Base-by-base conservation (phyloP, 2,888 invertebrate species). In the Acrocera orbiculus region DNA sequence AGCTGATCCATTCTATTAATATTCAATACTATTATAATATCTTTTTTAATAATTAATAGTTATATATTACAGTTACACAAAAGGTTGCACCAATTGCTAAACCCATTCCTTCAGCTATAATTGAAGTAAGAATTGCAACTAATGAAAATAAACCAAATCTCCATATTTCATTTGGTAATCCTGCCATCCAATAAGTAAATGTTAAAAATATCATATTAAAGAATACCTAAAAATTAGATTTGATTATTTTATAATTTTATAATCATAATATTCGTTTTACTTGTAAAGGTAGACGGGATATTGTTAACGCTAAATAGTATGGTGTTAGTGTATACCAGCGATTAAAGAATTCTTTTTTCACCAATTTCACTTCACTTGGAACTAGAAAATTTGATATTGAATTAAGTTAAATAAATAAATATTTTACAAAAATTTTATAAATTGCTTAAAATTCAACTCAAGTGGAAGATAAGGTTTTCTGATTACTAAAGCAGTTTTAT, bases 21-120 rank as follows among this genome's bases (percentile, higher is more conserved):
- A 32, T 24, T 29, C 9, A 8, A 22, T 28, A 15, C 14, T n/a
- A 27, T 14, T 14, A 8, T 8, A 13, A 3, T 10, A 23, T 11
- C n/a, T 11, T 8, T 8, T 19, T 19, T 6, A 23, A 9, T 14
- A 16, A 2, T 17, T 13, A 16, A 17, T 23, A 3, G n/a, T 25
- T 20, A 25, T n/a, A 15, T 10, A 16, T 64, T 49, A 76, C 76
- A 44, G 69, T 67, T 35, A 75, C 65, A 49, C 63, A 73, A 43
- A 75, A 75, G 8, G 71, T 58, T 4, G 75, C 70, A 32, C 83
- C 83, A 45, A 85, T 78, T 1, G 80, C 70, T 39, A 83, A 51
- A 1, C 83, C 85, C 52, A 82, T 65, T 20, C 80, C 78, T 52
- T 85, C 85, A 13, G 81, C 73, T 1, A 75, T 75, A 25, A 85